Evolutionary conservation across 2,797 vertebrate species (phyloP).

Genomic region (Ptychadena robeensis): DNA sequence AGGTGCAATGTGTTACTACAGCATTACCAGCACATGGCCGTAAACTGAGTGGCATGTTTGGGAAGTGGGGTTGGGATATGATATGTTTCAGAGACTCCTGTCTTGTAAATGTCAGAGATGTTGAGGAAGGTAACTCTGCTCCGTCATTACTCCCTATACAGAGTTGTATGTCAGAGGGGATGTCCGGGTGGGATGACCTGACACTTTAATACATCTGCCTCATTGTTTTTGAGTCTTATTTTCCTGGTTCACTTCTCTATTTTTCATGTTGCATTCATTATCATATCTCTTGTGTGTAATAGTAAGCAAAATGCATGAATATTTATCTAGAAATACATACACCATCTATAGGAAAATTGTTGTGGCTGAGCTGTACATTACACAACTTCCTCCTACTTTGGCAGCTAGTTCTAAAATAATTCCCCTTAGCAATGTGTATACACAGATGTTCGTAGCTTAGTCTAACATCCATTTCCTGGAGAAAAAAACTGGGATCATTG

Average conservation of each 20-base stretch:
- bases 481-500: background rate
- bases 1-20: background rate
- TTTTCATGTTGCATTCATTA: background rate
- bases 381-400: background rate
- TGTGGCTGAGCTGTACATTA: background rate
- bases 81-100: background rate
- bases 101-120: background rate
- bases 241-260: background rate
- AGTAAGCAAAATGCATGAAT: background rate
- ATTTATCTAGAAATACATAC: background rate
- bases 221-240: background rate
- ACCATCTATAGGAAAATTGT: background rate
- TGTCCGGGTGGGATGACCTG: background rate
- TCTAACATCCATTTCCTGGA: conserved; percentile 1
- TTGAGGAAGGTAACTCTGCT: background rate
- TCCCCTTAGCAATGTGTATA: background rate
- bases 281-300: background rate
- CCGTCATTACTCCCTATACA: background rate
- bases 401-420: background rate
- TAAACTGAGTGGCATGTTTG: too few relatives aligned
- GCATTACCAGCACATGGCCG: too few relatives aligned
- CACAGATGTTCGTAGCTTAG: conserved; percentile 17
- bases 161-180: background rate
- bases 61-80: too few relatives aligned
- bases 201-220: background rate